phyloP scores from a whole-genome alignment of 2,888 invertebrate species.

The Euphydryas editha region DNA sequence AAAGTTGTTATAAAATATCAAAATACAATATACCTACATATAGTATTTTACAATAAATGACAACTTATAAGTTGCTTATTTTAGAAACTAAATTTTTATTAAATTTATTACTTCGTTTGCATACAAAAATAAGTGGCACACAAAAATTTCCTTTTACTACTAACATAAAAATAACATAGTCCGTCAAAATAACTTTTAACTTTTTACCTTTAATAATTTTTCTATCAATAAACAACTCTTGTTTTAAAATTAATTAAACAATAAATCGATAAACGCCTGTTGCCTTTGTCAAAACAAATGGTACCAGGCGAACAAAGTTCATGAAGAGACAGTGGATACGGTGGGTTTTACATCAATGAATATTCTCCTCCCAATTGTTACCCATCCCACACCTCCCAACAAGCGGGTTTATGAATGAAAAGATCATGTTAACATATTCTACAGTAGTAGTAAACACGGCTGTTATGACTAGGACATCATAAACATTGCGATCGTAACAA shows the following conservation, averaged over 20 bases:
- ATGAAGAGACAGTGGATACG: not conserved
- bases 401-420: not conserved
- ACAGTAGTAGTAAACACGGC: not conserved
- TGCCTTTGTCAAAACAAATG: constrained; percentile 28
- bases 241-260: not conserved
- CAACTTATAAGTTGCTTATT: too few species aligned
- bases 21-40: too few species aligned
- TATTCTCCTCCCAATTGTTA: not conserved
- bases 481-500: not conserved
- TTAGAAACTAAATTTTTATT: too few species aligned
- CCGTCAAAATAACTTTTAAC: too few species aligned
- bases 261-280: constrained; percentile 10
- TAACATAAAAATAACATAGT: too few species aligned
- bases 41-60: too few species aligned
- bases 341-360: not conserved
- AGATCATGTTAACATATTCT: not conserved
- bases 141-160: too few species aligned
- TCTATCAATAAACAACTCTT: not conserved
- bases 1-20: too few species aligned
- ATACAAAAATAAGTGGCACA: too few species aligned
- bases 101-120: too few species aligned
- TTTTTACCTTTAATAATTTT: too few species aligned
- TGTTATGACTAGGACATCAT: constrained; percentile 10
- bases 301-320: constrained; percentile 30
- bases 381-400: not conserved